A percentile compares a stretch with the other conserved stretches of the same genome.
phyloP scores from a whole-genome alignment of 2,888 invertebrate species.

The Acanthococcus lagerstroemiae region DNA sequence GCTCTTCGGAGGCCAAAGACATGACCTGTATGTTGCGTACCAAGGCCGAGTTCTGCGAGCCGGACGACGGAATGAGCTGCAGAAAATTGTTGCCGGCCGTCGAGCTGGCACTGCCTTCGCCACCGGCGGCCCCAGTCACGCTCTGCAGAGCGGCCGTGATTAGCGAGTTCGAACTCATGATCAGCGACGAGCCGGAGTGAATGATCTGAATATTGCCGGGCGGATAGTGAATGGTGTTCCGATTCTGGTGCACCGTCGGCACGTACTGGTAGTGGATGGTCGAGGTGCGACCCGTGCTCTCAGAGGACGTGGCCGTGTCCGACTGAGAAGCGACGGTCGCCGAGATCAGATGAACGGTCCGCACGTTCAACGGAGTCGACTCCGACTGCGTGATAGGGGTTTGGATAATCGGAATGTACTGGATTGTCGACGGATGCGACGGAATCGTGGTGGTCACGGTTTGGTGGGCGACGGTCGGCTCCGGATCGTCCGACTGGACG shows the following conservation, averaged over 20 bases:
- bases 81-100: conserved; percentile 25
- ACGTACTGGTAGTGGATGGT: conserved; percentile 34
- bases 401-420: conserved; percentile 37
- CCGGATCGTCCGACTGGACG: conserved; percentile 5
- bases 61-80: conserved; percentile 33
- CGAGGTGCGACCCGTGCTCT: conserved; percentile 1
- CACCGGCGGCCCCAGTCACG: conserved; percentile 21
- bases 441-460: conserved; percentile 37
- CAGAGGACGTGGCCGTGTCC: neutral
- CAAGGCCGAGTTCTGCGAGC: conserved; percentile 20
- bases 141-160: conserved; percentile 34
- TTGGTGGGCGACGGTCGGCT: conserved; percentile 30
- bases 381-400: conserved; percentile 31
- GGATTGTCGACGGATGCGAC: conserved; percentile 39
- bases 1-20: conserved; percentile 34
- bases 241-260: conserved; percentile 33
- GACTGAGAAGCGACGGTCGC: conserved; percentile 21
- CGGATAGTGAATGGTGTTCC: conserved; percentile 38
- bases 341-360: conserved; percentile 33
- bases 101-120: conserved; percentile 27
- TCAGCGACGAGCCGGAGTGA: conserved; percentile 38
- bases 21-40: conserved; percentile 33
- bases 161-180: conserved; percentile 36
- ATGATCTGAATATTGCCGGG: conserved; percentile 38
- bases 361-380: conserved; percentile 31